Conservation (phyloP, 2,113 vertebrate species). For the Microtus richardsoni region DNA sequence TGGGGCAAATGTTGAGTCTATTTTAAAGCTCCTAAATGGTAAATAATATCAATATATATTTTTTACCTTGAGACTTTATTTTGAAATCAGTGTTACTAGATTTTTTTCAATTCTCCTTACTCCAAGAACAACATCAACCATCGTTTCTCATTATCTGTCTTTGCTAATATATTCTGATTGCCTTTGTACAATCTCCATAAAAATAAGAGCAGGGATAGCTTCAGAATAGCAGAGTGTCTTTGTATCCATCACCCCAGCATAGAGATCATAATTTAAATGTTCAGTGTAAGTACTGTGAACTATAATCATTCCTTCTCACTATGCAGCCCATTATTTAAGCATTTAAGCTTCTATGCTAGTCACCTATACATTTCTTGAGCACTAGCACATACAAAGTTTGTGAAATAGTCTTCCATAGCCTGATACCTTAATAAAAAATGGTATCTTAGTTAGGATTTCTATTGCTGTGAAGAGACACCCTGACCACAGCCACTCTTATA, state of each 20-base stretch:
- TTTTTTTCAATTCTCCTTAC: not conserved
- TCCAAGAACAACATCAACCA: slow-evolving; percentile 61
- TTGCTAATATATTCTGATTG: slow-evolving; percentile 82
- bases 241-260: slow-evolving; percentile 63
- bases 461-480: not conserved
- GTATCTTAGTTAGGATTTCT: not conserved
- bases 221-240: slow-evolving; percentile 69
- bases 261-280: slow-evolving; percentile 38
- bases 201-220: slow-evolving; percentile 71
- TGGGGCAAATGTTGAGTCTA: not conserved
- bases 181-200: slow-evolving; percentile 72
- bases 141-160: slow-evolving; percentile 72
- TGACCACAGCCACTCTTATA: not conserved
- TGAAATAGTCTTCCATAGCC: not conserved
- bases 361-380: not conserved
- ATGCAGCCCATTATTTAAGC: not conserved
- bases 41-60: not conserved
- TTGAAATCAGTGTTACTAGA: not conserved
- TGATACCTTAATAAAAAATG: not conserved
- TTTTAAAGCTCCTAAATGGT: slow-evolving; percentile 25
- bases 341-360: not conserved
- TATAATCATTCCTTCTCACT: not conserved
- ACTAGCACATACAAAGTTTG: not conserved
- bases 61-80: not conserved
- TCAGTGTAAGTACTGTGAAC: not conserved